Evolutionary conservation across 2,797 vertebrate species (phyloP), one percentile per base, ranked within the genome.

Genomic region (Cuculus canorus): DNA sequence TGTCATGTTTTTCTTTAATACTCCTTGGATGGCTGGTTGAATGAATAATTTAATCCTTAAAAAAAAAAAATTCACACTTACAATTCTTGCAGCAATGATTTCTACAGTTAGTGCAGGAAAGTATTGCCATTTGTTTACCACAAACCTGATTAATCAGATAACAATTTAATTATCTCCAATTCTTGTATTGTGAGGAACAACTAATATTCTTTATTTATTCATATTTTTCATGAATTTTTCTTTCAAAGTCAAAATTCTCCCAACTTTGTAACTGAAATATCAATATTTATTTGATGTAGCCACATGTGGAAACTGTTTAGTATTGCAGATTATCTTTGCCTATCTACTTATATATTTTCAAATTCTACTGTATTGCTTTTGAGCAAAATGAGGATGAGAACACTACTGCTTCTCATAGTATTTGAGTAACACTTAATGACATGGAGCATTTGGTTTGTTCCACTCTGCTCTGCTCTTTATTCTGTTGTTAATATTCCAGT

Each of bases 161-260:
- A 28, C 47, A 33, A 50, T 54, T 65, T 53, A 35, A 48, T 79
- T 79, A 3, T 65, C 7, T 14, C 4, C 2, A 28, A 7, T 12
- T 72, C 9, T 23, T 69, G 1, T 5, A 24, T 6, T 57, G 5
- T 28, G 37, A 45, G 30, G 11, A 66, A 22, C 0, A 25, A 33
- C 19, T 2, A 18, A n/a, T 41, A 35, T 1, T 52, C 16, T 57
- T 52, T 39, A 19, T 41, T 60, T 78, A 52, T 45, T 61, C 14
- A 41, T 3, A 1, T 56, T 79, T 82, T 56, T 12, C 11, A 50
- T 41, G 0, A 25, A 1, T 0, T 28, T 69, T 56, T 37, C 27
- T 41, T 5, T 8, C 17, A 4, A 11, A 37, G 3, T 30, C 13
- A 75, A 69, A 73, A 35, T 50, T 82, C 11, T 69, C 16, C 19